Evolutionary conservation across 2,888 invertebrate species (phyloP), one percentile per base, ranked within the genome.

Genomic region (Heteropelma amictum): DNA sequence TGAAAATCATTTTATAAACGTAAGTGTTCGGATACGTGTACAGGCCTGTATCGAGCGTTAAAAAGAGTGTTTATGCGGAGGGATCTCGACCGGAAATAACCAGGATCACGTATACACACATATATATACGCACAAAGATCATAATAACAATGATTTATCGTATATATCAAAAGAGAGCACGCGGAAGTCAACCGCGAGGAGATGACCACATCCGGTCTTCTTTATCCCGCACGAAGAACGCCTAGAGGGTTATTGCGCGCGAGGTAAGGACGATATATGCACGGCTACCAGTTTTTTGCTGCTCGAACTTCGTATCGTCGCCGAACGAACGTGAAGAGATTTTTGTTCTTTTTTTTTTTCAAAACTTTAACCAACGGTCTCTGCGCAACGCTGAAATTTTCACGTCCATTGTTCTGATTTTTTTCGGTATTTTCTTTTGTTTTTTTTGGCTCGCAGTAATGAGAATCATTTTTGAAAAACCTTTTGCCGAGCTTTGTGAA

Each of bases 181-280:
- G 51, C 69, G 73, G 69, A 74, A 73, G 73, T 58, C 33, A 38
- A 69, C 73, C 73, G 23, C 73, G 26, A 63, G 12, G 70, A n/a
- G n/a, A 58, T 67, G 58, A 72, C 72, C 76, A 63, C 77, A 76
- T 77, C 77, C 77, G 72, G 72, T 33, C 67, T 72, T 64, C 63
- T 70, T 75, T 72, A 72, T 72, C 65, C 70, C 70, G 65, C 60
- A 56, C 51, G 40, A 10, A 61, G 47, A 23, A 58, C 26, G 40
- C 40, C 58, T 58, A 3, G 26, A 42, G 40, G 58, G 38, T 38
- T n/a, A 21, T 19, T 47, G n/a, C 23, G 21, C 54, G 33, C 33
- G 35, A 35, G 54, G 54, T 35, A 35, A 21, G 3, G 12, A 35
- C 19, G 33, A 54, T 54, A 54, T 54, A 54, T 12, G 30, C 17